Evolutionary conservation across 2,113 vertebrate genomes (phyloP).

Genomic region (Chascanopsetta lugubris): DNA sequence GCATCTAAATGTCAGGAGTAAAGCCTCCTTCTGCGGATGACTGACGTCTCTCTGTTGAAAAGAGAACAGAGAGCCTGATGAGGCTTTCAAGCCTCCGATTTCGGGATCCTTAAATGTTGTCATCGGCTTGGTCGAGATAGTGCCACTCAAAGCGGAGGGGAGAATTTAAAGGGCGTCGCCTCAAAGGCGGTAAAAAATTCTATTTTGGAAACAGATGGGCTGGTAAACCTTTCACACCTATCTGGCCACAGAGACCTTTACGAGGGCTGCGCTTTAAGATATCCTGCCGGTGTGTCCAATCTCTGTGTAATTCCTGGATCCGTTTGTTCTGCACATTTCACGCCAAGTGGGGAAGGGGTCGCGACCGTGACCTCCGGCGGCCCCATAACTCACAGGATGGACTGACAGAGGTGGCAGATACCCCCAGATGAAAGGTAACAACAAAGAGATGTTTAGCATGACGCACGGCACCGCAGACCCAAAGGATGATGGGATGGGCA

Average conservation of each 20-base stretch:
- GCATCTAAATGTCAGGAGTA: constrained; percentile 7
- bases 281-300: constrained; percentile 73
- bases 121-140: constrained; percentile 17
- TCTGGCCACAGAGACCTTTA: constrained; percentile 56
- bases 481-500: constrained; percentile 84
- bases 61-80: constrained; percentile 2
- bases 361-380: constrained; percentile 76
- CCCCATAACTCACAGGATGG: constrained; percentile 87
- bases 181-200: constrained; percentile 33
- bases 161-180: constrained; percentile 47
- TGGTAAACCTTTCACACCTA: constrained; percentile 70
- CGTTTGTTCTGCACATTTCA: constrained; percentile 93
- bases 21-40: constrained; percentile 11
- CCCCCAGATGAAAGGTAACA: constrained; percentile 88
- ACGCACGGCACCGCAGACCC: constrained; percentile 73
- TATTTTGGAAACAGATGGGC: constrained; percentile 68
- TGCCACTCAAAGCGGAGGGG: constrained; percentile 21
- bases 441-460: constrained; percentile 85
- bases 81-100: constrained; percentile 9
- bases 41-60: constrained; percentile 8
- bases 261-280: constrained; percentile 51
- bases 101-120: constrained; percentile 11
- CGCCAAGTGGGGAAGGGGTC: constrained; percentile 82
- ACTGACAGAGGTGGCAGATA: constrained; percentile 81
- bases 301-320: constrained; percentile 76